These are phyloP conservation scores for Parascotia fuliginaria DNA, from an alignment of 2,888 invertebrate genomes.

Conservation along the genomic window DNA sequence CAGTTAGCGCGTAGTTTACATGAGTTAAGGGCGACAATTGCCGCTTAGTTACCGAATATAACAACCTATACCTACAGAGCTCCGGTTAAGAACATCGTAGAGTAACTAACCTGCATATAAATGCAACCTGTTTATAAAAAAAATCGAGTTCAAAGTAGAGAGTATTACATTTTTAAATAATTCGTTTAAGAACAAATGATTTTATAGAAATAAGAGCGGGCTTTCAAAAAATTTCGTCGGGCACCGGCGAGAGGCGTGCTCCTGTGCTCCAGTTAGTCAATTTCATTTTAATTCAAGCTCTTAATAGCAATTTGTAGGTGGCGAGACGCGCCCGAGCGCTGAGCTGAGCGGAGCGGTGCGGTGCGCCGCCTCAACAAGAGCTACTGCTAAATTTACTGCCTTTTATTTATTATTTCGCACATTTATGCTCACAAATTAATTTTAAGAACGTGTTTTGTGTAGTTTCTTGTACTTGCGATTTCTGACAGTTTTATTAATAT, in stretches of 20 bases:
- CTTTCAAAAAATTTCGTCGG: not conserved
- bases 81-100: too few relatives aligned
- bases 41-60: too few relatives aligned
- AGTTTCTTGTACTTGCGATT: constrained; percentile 2
- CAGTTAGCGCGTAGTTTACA: too few relatives aligned
- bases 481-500: not conserved
- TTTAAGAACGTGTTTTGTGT: constrained; percentile 9
- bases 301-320: constrained; percentile 26
- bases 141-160: too few relatives aligned
- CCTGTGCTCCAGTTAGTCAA: constrained; percentile 12
- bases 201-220: not conserved
- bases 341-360: not conserved
- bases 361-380: not conserved
- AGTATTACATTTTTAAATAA: not conserved
- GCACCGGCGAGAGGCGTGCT: not conserved
- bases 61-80: too few relatives aligned
- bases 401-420: constrained; percentile 24
- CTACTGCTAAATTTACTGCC: not conserved
- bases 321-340: constrained; percentile 4
- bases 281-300: constrained; percentile 28
- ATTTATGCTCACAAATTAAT: constrained; percentile 20
- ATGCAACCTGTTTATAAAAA: too few relatives aligned
- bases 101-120: too few relatives aligned
- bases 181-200: not conserved
- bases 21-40: too few relatives aligned